Evolutionary conservation across 2,888 invertebrate species (phyloP), one percentile per base, ranked within the genome.

Genomic region (Junonia oenone): DNA sequence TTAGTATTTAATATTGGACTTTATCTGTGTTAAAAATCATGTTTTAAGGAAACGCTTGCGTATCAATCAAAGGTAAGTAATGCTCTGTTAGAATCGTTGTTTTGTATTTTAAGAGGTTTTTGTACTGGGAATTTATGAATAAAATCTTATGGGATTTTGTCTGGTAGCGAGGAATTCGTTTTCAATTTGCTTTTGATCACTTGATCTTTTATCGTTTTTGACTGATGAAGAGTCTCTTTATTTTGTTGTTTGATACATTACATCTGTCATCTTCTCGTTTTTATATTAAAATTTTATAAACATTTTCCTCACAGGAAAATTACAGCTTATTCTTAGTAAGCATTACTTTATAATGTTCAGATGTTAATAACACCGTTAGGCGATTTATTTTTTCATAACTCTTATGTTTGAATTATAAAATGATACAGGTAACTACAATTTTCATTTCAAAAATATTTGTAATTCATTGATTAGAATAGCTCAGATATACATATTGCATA

Each of bases 21-120:
- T 6, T 43, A 26, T 43, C 22, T 26, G 43, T 43, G 22, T 26
- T 13, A 2, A 26, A 43, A 8, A 43, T n/a, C n/a, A 43, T 26
- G 43, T 26, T 43, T 26, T 43, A 43, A 43, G 43, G 22, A 43
- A 43, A 17, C 26, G 43, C 1, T 43, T 43, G 19, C 13, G 11
- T 46, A 49, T 15, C 35, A 11, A 33, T 14, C 11, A 50, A 17
- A 40, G 50, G 50, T 50, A 40, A 50, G 50, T 50, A 2, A 19
- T n/a, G n/a, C n/a, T n/a, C n/a, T 26, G 17, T 19, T 48, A 26
- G n/a, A 40, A 43, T 11, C 13, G 26, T 27, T 17, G 15, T 15
- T 37, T 11, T 6, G 11, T 37, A 15, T 27, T 27, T 47, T 47
- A 19, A 6, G 19, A 47, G 33, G 15, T 13, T 13, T 6, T 6